Evolutionary conservation across 1,140 invertebrate genomes (phyloP).

Genomic region (Pteromalus puparum): DNA sequence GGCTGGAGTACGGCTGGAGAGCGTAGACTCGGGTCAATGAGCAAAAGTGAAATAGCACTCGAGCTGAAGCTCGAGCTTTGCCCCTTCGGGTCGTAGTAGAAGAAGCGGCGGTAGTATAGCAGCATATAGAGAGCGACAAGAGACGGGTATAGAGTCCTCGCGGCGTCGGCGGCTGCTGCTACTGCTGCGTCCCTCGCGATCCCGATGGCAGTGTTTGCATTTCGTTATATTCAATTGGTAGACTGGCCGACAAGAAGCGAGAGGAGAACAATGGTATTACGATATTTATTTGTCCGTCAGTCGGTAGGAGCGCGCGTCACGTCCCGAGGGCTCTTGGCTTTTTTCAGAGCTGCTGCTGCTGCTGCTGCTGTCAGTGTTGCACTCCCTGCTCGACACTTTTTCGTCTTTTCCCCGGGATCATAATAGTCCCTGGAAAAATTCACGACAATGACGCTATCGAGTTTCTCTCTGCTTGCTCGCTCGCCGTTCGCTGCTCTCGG

Average conservation of each 20-base stretch:
- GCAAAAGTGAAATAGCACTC: constrained; percentile 51
- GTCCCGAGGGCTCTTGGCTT: constrained; percentile 63
- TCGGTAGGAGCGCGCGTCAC: constrained; percentile 62
- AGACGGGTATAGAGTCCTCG: background rate
- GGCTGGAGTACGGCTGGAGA: background rate
- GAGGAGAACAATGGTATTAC: constrained; percentile 73
- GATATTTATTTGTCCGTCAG: constrained; percentile 73
- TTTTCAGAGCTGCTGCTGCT: constrained; percentile 53
- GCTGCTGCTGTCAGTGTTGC: constrained; percentile 43
- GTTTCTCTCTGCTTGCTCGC: constrained; percentile 19
- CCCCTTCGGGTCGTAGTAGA: constrained; percentile 33
- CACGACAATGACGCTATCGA: constrained; percentile 47
- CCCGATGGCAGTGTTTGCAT: constrained; percentile 71
- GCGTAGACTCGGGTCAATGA: constrained; percentile 49
- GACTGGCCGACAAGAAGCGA: constrained; percentile 64
- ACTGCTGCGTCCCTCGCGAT: constrained; percentile 60
- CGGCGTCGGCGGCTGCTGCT: background rate
- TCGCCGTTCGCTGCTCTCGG: background rate
- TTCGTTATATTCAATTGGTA: constrained; percentile 74
- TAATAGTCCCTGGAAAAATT: constrained; percentile 43
- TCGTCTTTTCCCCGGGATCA: constrained; percentile 17
- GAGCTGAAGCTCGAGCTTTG: constrained; percentile 29
- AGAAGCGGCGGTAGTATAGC: background rate
- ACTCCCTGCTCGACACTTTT: constrained; percentile 37
- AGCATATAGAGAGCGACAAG: background rate